These are phyloP conservation scores for Heteromurus nitidus DNA, from an alignment of 2,888 invertebrate species.

Conservation along the genomic window DNA sequence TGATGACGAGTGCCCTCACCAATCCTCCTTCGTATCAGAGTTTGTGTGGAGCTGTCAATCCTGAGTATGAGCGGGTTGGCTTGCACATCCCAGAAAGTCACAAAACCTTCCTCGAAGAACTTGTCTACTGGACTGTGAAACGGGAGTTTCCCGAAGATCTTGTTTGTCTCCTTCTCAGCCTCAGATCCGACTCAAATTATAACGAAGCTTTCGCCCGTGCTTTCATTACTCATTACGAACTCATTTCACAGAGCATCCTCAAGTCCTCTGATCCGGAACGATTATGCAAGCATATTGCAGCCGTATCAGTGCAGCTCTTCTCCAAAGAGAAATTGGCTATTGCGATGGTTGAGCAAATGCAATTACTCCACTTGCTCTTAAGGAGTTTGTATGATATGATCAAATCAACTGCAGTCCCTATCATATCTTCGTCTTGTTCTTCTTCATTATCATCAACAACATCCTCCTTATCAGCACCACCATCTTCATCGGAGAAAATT, in stretches of 20 bases:
- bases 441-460: conserved; percentile 39
- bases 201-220: conserved; percentile 95
- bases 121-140: conserved; percentile 98
- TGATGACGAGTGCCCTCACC: conserved; percentile 76
- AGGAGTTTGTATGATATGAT: conserved; percentile 51
- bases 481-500: not conserved
- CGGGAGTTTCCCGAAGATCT: conserved; percentile 98
- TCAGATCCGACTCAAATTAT: conserved; percentile 95
- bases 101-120: conserved; percentile 91
- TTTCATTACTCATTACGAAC: conserved; percentile 96
- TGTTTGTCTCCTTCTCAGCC: conserved; percentile 93
- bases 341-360: conserved; percentile 91
- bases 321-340: conserved; percentile 93
- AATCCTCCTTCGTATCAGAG: conserved; percentile 74
- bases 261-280: conserved; percentile 90
- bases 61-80: conserved; percentile 34
- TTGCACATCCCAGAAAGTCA: conserved; percentile 27
- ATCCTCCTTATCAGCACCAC: conserved; percentile 22
- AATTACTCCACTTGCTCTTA: conserved; percentile 85
- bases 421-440: conserved; percentile 1
- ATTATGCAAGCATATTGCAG: conserved; percentile 95
- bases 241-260: conserved; percentile 93
- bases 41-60: conserved; percentile 25
- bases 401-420: conserved; percentile 58
- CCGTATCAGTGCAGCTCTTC: conserved; percentile 96